phyloP scores from a whole-genome alignment of 2,113 vertebrate genomes.

The Nannobrachium achirus region DNA sequence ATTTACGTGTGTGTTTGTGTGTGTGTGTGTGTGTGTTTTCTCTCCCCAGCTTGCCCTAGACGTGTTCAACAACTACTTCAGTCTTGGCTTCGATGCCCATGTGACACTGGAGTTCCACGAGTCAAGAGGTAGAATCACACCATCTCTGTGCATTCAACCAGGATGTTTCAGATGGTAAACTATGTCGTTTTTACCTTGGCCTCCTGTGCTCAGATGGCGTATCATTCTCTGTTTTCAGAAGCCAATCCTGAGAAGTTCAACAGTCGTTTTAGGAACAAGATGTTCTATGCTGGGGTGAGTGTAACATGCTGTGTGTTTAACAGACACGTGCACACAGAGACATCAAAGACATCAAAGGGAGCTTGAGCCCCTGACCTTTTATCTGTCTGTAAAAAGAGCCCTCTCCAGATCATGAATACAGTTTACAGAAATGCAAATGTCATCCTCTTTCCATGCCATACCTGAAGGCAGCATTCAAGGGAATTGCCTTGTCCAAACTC shows the following conservation, averaged over 20 bases:
- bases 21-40: background rate
- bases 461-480: no score
- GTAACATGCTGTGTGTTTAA: no score
- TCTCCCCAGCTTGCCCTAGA: slow-evolving; percentile 85
- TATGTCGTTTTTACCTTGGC: background rate
- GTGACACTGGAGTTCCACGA: slow-evolving; percentile 96
- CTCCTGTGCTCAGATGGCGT: no score
- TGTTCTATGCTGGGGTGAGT: slow-evolving; percentile 98
- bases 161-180: background rate
- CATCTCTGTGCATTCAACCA: background rate
- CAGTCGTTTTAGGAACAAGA: slow-evolving; percentile 96
- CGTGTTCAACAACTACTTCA: slow-evolving; percentile 98
- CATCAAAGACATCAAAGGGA: no score
- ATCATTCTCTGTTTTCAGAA: slow-evolving; percentile 76
- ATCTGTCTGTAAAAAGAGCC: no score
- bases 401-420: no score
- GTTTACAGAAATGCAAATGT: no score
- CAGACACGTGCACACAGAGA: no score
- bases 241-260: slow-evolving; percentile 98
- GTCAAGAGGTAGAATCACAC: slow-evolving; percentile 87
- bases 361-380: no score
- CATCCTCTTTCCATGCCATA: no score
- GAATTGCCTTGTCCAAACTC: no score
- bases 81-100: slow-evolving; percentile 93
- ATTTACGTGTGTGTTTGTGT: background rate